Conservation (phyloP, 2,888 invertebrate genomes). For the Neoitamus cyanurus region DNA sequence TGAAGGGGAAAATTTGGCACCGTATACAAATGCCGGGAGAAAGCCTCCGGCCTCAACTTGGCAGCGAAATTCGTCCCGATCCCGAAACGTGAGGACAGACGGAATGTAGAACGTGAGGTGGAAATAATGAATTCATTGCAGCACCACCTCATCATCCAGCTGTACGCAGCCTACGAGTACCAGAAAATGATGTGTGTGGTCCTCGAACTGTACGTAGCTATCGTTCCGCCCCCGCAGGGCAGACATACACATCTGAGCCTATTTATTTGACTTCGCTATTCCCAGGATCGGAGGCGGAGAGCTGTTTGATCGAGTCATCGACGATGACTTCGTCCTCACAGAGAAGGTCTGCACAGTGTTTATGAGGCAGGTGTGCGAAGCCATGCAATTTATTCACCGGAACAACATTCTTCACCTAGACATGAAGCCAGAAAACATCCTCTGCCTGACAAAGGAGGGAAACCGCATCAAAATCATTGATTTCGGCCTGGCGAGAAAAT, state of each 20-base stretch:
- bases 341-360: slow-evolving; percentile 97
- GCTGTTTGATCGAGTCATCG: slow-evolving; percentile 97
- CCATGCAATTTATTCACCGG: slow-evolving; percentile 95
- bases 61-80: slow-evolving; percentile 95
- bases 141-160: slow-evolving; percentile 94
- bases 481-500: slow-evolving; percentile 94
- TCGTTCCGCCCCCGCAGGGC: neutral
- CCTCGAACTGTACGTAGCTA: slow-evolving; percentile 88
- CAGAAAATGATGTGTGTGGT: slow-evolving; percentile 96
- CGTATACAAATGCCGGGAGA: slow-evolving; percentile 92
- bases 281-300: slow-evolving; percentile 97
- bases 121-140: slow-evolving; percentile 95
- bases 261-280: slow-evolving; percentile 43
- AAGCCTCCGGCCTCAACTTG: slow-evolving; percentile 79
- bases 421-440: slow-evolving; percentile 99
- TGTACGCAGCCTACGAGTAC: slow-evolving; percentile 97
- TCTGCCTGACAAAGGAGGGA: slow-evolving; percentile 95
- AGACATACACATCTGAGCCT: neutral
- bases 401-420: slow-evolving; percentile 96
- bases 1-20: slow-evolving; percentile 96
- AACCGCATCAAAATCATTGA: slow-evolving; percentile 99
- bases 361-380: slow-evolving; percentile 98
- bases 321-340: slow-evolving; percentile 96
- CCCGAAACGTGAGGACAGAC: slow-evolving; percentile 84
- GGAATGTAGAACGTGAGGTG: slow-evolving; percentile 94